A percentile compares a stretch with the other conserved stretches of the same genome.
Conservation (phyloP, 2,888 invertebrate species). For the Camponotus fellah region DNA sequence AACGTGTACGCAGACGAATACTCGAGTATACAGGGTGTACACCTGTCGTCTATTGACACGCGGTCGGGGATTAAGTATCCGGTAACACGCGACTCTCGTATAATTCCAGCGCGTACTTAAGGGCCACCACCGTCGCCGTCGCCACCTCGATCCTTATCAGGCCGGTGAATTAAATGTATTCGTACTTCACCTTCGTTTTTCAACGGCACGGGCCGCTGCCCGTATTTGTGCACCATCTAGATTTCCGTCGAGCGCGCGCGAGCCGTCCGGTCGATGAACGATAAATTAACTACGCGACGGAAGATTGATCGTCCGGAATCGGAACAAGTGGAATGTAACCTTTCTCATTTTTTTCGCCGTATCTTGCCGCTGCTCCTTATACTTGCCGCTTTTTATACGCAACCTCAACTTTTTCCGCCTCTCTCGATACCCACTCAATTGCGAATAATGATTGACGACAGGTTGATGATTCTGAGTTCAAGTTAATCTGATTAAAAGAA, state of each 20-base stretch:
- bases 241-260: constrained; percentile 50
- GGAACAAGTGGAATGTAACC: constrained; percentile 57
- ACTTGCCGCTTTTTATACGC: constrained; percentile 20
- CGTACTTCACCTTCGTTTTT: constrained; percentile 48
- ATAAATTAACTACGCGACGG: constrained; percentile 70
- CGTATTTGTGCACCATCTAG: constrained; percentile 45
- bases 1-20: constrained; percentile 33
- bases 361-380: neutral
- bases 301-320: constrained; percentile 72
- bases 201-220: constrained; percentile 31
- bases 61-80: constrained; percentile 76
- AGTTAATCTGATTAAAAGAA: constrained; percentile 8
- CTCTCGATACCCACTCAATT: constrained; percentile 9
- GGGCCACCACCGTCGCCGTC: constrained; percentile 20
- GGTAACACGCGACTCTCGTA: constrained; percentile 80
- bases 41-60: constrained; percentile 46
- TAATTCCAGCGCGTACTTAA: constrained; percentile 63
- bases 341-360: constrained; percentile 34
- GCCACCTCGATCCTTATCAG: constrained; percentile 62
- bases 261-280: constrained; percentile 61
- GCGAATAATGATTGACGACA: constrained; percentile 18
- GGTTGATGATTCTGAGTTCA: neutral
- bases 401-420: constrained; percentile 26
- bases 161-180: constrained; percentile 65
- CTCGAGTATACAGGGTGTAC: constrained; percentile 57